Percentiles rank a stretch among this genome's conserved stretches.
Conservation (phyloP, 2,113 vertebrate species). For the Pimephales promelas region DNA sequence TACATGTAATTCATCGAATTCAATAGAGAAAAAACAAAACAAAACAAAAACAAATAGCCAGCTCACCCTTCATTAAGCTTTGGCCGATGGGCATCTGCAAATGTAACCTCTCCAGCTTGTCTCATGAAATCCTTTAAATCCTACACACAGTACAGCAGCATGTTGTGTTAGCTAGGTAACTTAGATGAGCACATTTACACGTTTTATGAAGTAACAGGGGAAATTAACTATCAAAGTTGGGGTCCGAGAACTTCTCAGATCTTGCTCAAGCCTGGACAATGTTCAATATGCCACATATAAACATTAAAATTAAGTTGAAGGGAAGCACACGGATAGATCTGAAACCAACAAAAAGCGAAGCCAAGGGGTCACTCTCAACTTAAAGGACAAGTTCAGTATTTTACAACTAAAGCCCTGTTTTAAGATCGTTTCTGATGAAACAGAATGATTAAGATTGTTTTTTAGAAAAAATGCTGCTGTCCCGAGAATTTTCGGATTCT, state of each 20-base stretch:
- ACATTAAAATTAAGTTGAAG: not conserved
- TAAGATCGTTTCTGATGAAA: no score
- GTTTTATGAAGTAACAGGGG: slow-evolving; percentile 58
- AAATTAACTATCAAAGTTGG: slow-evolving; percentile 63
- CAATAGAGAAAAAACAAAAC: no score
- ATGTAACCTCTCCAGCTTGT: slow-evolving; percentile 97
- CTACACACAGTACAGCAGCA: slow-evolving; percentile 82
- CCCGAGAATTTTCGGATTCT: no score
- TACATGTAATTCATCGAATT: no score
- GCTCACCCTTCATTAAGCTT: slow-evolving; percentile 95
- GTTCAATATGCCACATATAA: not conserved
- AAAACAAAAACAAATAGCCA: not conserved
- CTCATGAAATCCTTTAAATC: slow-evolving; percentile 99
- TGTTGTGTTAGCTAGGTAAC: slow-evolving; percentile 64
- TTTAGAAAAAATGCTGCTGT: no score
- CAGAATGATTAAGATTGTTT: no score
- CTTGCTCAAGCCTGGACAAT: not conserved
- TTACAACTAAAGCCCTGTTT: no score
- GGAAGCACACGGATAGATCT: not conserved
- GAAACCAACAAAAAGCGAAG: not conserved
- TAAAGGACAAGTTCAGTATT: no score
- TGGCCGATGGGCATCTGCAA: slow-evolving; percentile 95
- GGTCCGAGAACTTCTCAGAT: slow-evolving; percentile 67
- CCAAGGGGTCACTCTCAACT: no score
- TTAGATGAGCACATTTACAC: slow-evolving; percentile 57